Conservation (phyloP, 30 jellyfish, hydroid and myxozoan genomes). For the Sanderia malayensis region DNA sequence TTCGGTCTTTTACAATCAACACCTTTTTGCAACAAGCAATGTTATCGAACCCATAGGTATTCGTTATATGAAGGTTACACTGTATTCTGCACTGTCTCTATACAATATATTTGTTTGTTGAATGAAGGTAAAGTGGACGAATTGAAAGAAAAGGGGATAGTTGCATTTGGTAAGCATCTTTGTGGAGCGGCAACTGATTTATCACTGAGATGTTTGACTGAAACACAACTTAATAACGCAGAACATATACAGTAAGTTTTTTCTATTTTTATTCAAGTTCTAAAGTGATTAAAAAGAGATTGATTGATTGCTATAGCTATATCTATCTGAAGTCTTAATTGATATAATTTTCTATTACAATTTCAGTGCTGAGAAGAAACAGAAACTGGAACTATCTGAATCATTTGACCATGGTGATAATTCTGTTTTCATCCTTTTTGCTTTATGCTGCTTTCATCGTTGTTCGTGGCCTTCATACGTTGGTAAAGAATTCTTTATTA, state of each 20-base stretch:
- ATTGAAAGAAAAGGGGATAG: conserved; percentile 33
- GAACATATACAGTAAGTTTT: neutral
- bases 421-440: conserved; percentile 53
- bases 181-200: conserved; percentile 99
- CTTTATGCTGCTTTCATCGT: conserved; percentile 88
- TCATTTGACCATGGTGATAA: neutral
- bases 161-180: conserved; percentile 87
- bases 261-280: too few relatives aligned
- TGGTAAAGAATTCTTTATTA: conserved; percentile 65
- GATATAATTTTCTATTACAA: too few relatives aligned
- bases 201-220: conserved; percentile 76
- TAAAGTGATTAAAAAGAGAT: too few relatives aligned
- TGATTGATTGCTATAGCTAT: too few relatives aligned
- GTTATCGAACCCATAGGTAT: too few relatives aligned
- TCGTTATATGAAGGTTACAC: too few relatives aligned
- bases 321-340: too few relatives aligned
- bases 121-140: conserved; percentile 65
- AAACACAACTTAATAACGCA: neutral
- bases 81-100: too few relatives aligned
- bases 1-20: too few relatives aligned
- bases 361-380: conserved; percentile 19
- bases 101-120: too few relatives aligned
- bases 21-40: too few relatives aligned
- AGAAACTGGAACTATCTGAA: conserved; percentile 21
- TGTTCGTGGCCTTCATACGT: conserved; percentile 87